phyloP scores from a whole-genome alignment of 1,140 invertebrate species.

The Holcopasites calliopsidis region DNA sequence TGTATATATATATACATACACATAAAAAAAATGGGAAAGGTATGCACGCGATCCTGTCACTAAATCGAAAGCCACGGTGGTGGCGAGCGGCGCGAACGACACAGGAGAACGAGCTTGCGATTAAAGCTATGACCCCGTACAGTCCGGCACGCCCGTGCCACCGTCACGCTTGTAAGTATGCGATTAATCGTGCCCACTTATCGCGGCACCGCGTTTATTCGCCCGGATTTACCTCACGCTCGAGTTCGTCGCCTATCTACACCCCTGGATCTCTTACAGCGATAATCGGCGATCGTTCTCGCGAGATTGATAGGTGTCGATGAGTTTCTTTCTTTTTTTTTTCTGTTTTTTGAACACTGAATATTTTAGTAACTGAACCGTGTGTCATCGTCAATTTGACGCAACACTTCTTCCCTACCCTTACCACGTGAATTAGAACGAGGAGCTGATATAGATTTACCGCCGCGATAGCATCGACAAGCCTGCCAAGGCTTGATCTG shows the following conservation, averaged over 20 bases:
- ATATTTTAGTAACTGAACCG: too few relatives aligned
- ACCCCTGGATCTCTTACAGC: constrained; percentile 4
- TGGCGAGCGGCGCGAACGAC: constrained; percentile 19
- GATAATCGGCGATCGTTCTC: constrained; percentile 2
- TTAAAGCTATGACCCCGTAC: constrained; percentile 37
- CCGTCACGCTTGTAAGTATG: constrained; percentile 59
- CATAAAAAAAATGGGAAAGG: neutral
- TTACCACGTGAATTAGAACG: too few relatives aligned
- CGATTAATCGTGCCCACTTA: constrained; percentile 61
- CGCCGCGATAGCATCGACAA: constrained; percentile 2
- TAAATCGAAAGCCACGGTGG: constrained; percentile 63
- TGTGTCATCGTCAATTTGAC: too few relatives aligned
- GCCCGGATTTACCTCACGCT: constrained; percentile 47
- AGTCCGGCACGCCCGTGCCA: constrained; percentile 38
- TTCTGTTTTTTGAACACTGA: too few relatives aligned
- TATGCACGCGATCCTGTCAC: constrained; percentile 62
- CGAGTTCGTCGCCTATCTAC: constrained; percentile 10
- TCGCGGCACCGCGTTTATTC: constrained; percentile 44
- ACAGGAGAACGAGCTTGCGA: constrained; percentile 14
- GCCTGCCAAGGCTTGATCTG: too few relatives aligned
- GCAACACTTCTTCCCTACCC: too few relatives aligned
- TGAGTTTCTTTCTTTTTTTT: constrained; percentile 5
- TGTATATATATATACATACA: neutral
- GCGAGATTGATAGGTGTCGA: constrained; percentile 19
- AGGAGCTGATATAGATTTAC: too few relatives aligned